Conservation (phyloP, 2,113 vertebrate genomes). For the Cichladusa arquata region DNA sequence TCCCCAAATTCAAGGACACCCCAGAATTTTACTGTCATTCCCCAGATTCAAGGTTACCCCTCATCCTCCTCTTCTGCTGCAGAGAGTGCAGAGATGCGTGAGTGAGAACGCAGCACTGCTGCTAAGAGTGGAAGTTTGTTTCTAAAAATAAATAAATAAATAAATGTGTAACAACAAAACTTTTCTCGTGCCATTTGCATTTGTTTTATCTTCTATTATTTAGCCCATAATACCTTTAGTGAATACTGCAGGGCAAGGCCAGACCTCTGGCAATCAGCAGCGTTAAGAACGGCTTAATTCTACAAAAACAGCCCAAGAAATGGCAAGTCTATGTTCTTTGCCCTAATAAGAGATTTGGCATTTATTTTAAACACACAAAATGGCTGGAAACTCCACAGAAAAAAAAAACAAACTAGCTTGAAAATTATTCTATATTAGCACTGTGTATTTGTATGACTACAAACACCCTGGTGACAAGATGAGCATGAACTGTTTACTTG, state of each 20-base stretch:
- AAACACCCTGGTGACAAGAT: accelerated
- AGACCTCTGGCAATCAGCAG: not conserved
- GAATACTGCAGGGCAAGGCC: not conserved
- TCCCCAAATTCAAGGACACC: too few relatives aligned
- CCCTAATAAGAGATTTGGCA: not conserved
- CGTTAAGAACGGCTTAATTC: accelerated
- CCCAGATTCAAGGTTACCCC: not conserved
- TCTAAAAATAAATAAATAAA: not conserved
- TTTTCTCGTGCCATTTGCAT: not conserved
- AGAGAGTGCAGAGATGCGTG: accelerated
- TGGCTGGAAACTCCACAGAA: not conserved
- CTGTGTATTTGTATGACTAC: accelerated
- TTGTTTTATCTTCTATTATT: not conserved
- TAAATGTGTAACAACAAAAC: not conserved
- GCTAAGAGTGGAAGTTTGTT: accelerated
- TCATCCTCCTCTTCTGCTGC: not conserved
- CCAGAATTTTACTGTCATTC: too few relatives aligned
- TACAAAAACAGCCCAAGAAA: not conserved
- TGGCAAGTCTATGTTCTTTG: not conserved
- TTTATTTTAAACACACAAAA: not conserved
- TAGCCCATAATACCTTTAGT: not conserved
- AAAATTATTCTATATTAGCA: not conserved
- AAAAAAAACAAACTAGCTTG: not conserved
- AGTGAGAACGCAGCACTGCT: not conserved
- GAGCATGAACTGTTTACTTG: not conserved